Base-by-base conservation (phyloP, 2,113 vertebrate species). In the Chinchilla lanigera region DNA sequence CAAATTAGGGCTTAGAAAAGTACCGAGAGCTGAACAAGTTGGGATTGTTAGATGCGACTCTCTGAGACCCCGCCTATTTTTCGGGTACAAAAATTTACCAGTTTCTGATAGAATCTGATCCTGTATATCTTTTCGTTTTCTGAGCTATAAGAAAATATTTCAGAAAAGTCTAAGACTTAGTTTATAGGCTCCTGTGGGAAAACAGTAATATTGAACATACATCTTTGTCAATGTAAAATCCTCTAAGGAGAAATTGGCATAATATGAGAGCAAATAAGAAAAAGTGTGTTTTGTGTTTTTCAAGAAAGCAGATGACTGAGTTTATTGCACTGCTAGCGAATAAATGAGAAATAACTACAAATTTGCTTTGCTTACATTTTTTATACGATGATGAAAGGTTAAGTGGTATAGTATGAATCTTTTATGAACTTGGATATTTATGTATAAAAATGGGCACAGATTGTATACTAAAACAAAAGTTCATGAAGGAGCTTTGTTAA, bases 351-450 rank as follows among this genome's bases (percentile, higher is more conserved):
- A 54, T 90, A 67, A 92, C 81, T 41, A 94, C 44, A 63, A 86
- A 19, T 58, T 86, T 28, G 13, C 63, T 85, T 96, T 89, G 60
- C 83, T 96, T 92, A 61, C 12, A 30, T 88, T 65, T 93, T 96
- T 94, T 73, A 54, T 52, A 75, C 54, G 38, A 83, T 92, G 75
- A 93, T 50, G 41, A 75, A 95, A 93, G 30, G 14, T 71, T 75
- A 84, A 41, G 69, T 69, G 50, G 33, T 77, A 33, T 60, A 7
- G 24, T 71, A 41, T 93, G 80, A 92, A 84, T 95, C n/a, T 90
- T 92, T 81, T 84, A 83, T 89, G 65, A 94, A 89, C 47, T 41
- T 95, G 61, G 56, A 47, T 95, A 52, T 92, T 94, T 85, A 87
- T 80, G 7, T 75, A 61, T 71, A 90, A 95, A 90, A 90, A 33